Evolutionary conservation across 2,797 vertebrate species (phyloP).

Genomic region (Lutjanus argentimaculatus): DNA sequence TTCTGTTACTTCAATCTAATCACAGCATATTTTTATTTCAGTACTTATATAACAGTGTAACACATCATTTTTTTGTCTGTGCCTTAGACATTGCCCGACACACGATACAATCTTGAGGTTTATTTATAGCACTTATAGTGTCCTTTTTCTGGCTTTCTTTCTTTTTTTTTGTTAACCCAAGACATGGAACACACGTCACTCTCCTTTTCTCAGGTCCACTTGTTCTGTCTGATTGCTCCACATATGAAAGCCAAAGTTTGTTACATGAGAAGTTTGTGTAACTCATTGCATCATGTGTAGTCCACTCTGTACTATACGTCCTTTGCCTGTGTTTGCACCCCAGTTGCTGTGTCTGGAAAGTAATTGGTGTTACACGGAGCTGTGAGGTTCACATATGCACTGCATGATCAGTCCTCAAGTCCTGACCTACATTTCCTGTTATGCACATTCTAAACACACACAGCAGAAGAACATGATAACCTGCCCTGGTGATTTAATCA

Average conservation of each 20-base stretch:
- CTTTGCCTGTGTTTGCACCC: not conserved
- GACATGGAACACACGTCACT: not conserved
- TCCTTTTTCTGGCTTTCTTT: not conserved
- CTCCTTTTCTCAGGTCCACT: constrained; percentile 3
- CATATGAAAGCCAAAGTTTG: not conserved
- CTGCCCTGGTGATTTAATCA: not conserved
- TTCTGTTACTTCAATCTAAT: too few relatives aligned
- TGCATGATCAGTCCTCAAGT: not conserved
- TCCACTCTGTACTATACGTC: rapidly evolving
- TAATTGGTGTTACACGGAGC: constrained; percentile 8
- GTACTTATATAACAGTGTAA: too few relatives aligned
- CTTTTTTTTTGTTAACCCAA: not conserved
- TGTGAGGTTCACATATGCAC: not conserved
- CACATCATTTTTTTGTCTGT: not conserved
- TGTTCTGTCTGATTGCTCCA: constrained; percentile 1
- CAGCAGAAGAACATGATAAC: not conserved
- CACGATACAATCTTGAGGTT: too few relatives aligned
- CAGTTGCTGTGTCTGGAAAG: not conserved
- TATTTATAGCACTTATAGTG: not conserved
- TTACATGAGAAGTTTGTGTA: constrained; percentile 24
- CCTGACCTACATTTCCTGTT: constrained; percentile 22
- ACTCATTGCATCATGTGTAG: constrained; percentile 3
- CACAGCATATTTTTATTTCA: too few relatives aligned
- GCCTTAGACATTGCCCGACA: too few relatives aligned
- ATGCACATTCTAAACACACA: not conserved